Conservation (phyloP, 2,888 invertebrate species). For the Andrena fulva region DNA sequence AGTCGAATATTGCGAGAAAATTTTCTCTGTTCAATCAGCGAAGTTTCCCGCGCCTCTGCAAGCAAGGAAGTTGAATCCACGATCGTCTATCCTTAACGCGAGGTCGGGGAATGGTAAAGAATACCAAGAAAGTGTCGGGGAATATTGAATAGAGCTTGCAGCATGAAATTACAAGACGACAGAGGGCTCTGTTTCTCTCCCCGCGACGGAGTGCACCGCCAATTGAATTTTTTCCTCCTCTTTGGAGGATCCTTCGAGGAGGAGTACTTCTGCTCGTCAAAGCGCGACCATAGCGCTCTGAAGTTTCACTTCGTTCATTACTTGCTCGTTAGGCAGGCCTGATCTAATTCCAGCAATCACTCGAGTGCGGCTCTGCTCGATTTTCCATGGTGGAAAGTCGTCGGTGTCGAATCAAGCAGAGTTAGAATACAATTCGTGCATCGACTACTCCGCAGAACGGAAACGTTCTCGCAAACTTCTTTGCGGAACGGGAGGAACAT, state of each 20-base stretch:
- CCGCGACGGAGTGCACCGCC: conserved; percentile 13
- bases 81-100: not conserved
- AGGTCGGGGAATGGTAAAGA: not conserved
- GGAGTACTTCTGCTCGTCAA: conserved; percentile 7
- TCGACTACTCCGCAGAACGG: too few relatives aligned
- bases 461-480: too few relatives aligned
- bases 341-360: conserved; percentile 58
- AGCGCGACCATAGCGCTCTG: conserved; percentile 21
- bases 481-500: not conserved
- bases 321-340: conserved; percentile 55
- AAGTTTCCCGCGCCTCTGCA: not conserved
- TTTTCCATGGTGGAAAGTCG: not conserved
- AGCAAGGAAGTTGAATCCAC: not conserved
- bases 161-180: conserved; percentile 9
- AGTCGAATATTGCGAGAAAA: not conserved
- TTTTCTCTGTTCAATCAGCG: not conserved
- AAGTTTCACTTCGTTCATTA: conserved; percentile 61
- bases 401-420: conserved; percentile 41
- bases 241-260: not conserved
- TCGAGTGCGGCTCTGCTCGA: conserved; percentile 10
- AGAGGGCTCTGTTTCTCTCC: not conserved
- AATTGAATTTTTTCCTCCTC: conserved; percentile 38
- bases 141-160: conserved; percentile 6
- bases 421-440: too few relatives aligned
- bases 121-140: conserved; percentile 2